phyloP scores from a whole-genome alignment of 2,797 vertebrate genomes.

The Echeneis naucrates region DNA sequence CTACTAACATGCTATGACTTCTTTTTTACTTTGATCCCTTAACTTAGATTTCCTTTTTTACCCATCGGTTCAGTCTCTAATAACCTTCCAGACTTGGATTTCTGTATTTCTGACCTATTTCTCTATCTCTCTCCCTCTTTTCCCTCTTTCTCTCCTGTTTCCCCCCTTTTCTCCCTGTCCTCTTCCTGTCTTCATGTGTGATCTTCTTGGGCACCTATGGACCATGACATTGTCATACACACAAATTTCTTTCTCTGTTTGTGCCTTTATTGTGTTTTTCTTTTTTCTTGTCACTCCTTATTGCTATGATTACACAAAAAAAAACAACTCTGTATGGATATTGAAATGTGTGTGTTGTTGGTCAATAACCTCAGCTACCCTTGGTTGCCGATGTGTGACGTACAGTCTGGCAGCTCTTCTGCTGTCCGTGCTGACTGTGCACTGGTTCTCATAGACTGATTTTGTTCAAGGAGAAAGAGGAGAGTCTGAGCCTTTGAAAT shows the following conservation, averaged over 20 bases:
- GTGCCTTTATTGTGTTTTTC: constrained; percentile 34
- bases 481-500: constrained; percentile 80
- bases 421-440: constrained; percentile 90
- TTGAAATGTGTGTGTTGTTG: constrained; percentile 25
- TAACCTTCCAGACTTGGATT: constrained; percentile 89
- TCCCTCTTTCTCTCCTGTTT: constrained; percentile 78
- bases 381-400: constrained; percentile 90
- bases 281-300: constrained; percentile 42
- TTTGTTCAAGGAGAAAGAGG: constrained; percentile 71
- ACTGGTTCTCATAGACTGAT: constrained; percentile 93
- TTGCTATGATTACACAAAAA: constrained; percentile 42
- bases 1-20: constrained; percentile 82
- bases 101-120: constrained; percentile 97
- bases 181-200: constrained; percentile 85
- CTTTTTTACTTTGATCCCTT: constrained; percentile 76
- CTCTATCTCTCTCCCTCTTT: constrained; percentile 89
- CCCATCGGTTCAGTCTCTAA: constrained; percentile 81
- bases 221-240: constrained; percentile 86
- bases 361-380: constrained; percentile 87
- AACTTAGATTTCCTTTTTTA: constrained; percentile 79
- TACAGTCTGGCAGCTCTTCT: constrained; percentile 91
- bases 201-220: constrained; percentile 90
- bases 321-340: constrained; percentile 25
- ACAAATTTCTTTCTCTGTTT: constrained; percentile 62
- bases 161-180: constrained; percentile 70